Conservation (phyloP, 2,797 vertebrate genomes). For the Anguilla megastoma region DNA sequence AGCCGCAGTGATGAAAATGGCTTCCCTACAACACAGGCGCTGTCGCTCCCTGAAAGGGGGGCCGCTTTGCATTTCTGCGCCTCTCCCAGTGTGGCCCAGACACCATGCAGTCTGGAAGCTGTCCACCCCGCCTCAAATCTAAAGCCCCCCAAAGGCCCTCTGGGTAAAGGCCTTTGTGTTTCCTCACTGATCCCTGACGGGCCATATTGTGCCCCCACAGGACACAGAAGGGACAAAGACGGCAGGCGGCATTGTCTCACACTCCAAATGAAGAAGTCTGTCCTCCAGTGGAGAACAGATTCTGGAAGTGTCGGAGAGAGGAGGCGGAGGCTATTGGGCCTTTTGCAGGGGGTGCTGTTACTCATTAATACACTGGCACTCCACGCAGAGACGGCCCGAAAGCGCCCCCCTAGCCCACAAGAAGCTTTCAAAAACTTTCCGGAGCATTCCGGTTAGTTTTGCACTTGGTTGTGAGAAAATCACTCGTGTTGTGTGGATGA, state of each 20-base stretch:
- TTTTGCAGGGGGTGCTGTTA: conserved; percentile 45
- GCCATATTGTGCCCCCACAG: conserved; percentile 64
- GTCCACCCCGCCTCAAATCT: conserved; percentile 53
- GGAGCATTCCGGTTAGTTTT: background rate
- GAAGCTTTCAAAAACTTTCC: background rate
- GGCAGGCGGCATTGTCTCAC: conserved; percentile 50
- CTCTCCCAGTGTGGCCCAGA: conserved; percentile 56
- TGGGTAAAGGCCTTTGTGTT: conserved; percentile 54
- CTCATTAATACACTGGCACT: conserved; percentile 54
- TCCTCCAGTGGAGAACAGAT: conserved; percentile 46
- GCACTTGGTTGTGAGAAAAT: background rate
- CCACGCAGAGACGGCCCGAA: background rate
- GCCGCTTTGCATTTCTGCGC: conserved; percentile 31
- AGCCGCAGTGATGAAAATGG: conserved; percentile 41
- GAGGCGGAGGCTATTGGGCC: conserved; percentile 28
- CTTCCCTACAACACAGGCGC: background rate
- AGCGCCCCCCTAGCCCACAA: background rate
- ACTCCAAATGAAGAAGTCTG: conserved; percentile 60
- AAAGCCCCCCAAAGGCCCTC: conserved; percentile 51
- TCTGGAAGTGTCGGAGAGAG: conserved; percentile 50
- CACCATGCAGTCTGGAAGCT: conserved; percentile 60
- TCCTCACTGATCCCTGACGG: conserved; percentile 61
- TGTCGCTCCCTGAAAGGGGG: conserved; percentile 24
- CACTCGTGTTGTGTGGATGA: no score
- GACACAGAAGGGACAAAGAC: conserved; percentile 60